Conservation (phyloP, 2,888 invertebrate genomes). For the Calliopum simillimum region DNA sequence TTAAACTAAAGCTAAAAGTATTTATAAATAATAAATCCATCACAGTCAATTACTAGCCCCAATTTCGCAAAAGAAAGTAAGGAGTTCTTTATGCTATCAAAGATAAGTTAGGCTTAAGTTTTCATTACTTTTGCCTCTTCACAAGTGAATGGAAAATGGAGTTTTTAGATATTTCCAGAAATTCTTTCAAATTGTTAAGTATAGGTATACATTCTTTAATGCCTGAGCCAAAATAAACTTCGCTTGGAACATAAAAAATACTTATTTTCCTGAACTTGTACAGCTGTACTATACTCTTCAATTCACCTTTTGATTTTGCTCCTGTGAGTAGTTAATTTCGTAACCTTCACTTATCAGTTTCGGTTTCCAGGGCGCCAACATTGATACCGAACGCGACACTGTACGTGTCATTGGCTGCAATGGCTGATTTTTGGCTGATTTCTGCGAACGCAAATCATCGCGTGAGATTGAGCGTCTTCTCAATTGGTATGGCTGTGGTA, state of each 20-base stretch:
- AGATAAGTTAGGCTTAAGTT: too few relatives aligned
- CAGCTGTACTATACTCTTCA: background rate
- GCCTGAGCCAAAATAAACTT: background rate
- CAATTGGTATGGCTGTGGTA: slow-evolving; percentile 78
- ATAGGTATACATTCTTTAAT: too few relatives aligned
- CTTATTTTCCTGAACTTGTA: too few relatives aligned
- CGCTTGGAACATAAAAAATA: background rate
- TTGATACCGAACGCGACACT: slow-evolving; percentile 83
- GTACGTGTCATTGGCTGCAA: slow-evolving; percentile 73
- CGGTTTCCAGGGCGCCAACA: slow-evolving; percentile 87
- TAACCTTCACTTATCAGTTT: slow-evolving; percentile 78
- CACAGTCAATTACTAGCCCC: too few relatives aligned
- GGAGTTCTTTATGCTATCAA: too few relatives aligned
- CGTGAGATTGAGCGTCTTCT: slow-evolving; percentile 77
- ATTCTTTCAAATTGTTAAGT: too few relatives aligned
- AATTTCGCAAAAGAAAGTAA: too few relatives aligned
- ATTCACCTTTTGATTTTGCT: slow-evolving; percentile 62
- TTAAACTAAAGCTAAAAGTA: background rate
- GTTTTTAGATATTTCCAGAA: too few relatives aligned
- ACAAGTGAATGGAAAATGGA: too few relatives aligned
- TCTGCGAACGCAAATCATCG: slow-evolving; percentile 78
- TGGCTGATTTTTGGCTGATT: slow-evolving; percentile 58
- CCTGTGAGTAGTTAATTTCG: slow-evolving; percentile 83
- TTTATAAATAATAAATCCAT: too few relatives aligned
- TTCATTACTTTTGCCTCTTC: too few relatives aligned